Base-by-base conservation (phyloP, 2,797 vertebrate genomes). In the Liparis tanakae region DNA sequence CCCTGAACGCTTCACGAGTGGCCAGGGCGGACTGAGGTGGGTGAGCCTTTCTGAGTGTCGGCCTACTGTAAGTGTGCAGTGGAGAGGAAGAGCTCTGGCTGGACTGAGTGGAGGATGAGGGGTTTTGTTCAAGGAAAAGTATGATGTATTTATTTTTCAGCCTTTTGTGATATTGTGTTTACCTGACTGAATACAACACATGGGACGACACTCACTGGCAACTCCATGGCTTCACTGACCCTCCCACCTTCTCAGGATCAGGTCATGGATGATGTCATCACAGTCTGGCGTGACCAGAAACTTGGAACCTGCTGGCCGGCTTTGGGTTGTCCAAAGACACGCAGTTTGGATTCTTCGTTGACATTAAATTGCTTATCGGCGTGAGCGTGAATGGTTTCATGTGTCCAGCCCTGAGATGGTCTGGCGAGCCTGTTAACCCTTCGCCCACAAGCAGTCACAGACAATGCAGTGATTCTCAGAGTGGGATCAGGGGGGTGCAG, bases 1-100 rank as follows among this genome's bases (percentile, higher is more conserved):
- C 43, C 12, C 48, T 9, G 56, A 79, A 56, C 4, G 20, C 30
- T 44, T 51, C n/a, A 10, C 10, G 22, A 53, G 59, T 48, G 37
- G 33, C 13, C 33, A 68, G 15, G 12, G 39, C 60, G 60, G 59
- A 60, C 69, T 36, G 20, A 59, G 53, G 67, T 70, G 46, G 58
- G 53, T 48, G 50, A 41, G 54, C 10, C 9, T 34, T 22, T 60
- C 34, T 36, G 25, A 30, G n/a, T 41, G 77, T 17, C 10, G 3
- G 22, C 22, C 33, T 59, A 25, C 36, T 57, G 25, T 57, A 46
- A 39, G 53, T 67, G 68, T 67, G 57, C 3, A 20, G 30, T 12
- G 39, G 34, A 10, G 41, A 22, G 44, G 30, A 71, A 22, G 30
- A 37, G 30, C n/a, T 56, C 18, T 59, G 41, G 51, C n/a, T 67